Conservation (phyloP, 2,888 invertebrate genomes). For the Caenorhabditis drosophilae region DNA sequence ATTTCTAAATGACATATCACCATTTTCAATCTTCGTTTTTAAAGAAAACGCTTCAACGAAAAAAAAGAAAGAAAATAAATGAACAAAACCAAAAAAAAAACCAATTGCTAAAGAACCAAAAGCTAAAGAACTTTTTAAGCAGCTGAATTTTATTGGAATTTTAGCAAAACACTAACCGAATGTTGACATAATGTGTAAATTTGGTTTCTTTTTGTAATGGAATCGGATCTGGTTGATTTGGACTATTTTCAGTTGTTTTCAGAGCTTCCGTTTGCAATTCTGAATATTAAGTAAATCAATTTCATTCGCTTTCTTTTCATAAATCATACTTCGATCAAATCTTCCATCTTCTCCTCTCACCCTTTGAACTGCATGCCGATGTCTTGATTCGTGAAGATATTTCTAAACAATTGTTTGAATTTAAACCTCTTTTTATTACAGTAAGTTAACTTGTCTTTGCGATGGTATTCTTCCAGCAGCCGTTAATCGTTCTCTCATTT, state of each 20-base stretch:
- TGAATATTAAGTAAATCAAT: too few species aligned
- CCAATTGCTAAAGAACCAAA: too few species aligned
- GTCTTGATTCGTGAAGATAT: slow-evolving; percentile 28
- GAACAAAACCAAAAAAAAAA: too few species aligned
- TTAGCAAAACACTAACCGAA: too few species aligned
- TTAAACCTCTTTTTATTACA: not conserved
- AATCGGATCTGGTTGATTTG: not conserved
- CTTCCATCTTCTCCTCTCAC: slow-evolving; percentile 7
- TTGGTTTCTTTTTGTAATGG: not conserved
- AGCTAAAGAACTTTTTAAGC: too few species aligned
- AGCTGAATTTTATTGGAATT: too few species aligned
- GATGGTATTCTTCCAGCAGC: slow-evolving; percentile 9
- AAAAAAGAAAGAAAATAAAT: too few species aligned
- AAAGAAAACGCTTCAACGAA: too few species aligned
- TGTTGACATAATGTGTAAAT: not conserved
- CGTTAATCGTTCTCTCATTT: slow-evolving; percentile 1
- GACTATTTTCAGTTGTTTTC: too few species aligned
- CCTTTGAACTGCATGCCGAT: slow-evolving; percentile 15
- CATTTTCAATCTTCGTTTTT: too few species aligned
- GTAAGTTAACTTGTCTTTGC: slow-evolving; percentile 5
- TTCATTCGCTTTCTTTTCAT: too few species aligned
- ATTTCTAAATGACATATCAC: too few species aligned
- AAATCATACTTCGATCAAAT: slow-evolving; percentile 4
- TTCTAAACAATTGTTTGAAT: not conserved
- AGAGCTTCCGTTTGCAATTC: not conserved